Base-by-base conservation (phyloP, 53 echinoderm and acorn worm genomes). In the Actinopyga echinites region DNA sequence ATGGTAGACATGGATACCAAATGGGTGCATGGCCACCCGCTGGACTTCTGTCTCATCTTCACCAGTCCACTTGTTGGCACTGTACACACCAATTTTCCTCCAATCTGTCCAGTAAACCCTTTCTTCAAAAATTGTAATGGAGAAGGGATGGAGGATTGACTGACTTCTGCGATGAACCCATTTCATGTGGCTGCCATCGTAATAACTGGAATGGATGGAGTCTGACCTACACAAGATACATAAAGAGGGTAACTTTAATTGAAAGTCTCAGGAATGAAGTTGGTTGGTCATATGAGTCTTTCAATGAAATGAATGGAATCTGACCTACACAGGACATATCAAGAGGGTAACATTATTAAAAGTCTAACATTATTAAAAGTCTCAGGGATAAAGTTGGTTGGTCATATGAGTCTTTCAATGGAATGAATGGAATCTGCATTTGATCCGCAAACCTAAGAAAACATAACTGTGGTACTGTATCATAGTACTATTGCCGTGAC, bases 91-190 rank as follows among this genome's bases (percentile, higher is more conserved):
- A 54, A 94, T 93, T 28, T 87, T 96, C 3, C 97, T 55, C 97
- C 97, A 96, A 85, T 96, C 97, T 0, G 97, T 93, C 97, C 97
- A 96, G 85, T 94, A 96, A 17, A 96, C 90, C 2, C 84, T 65
- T 36, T 83, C 90, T 59, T 96, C 97, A 86, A 96, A 96, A 24
- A 96, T 80, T 21, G 97, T 90, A 82, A 96, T 88, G 75, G 97
- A 93, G 69, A 96, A 96, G 10, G 97, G 97, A 62, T 96, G 97
- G 60, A 83, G 85, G 56, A 96, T 81, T 29, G 75, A 84, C 65
- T 84, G 80, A 32, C 94, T 93, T 6, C 93, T 92, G 65, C 90
- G 88, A 19, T 92, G 84, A 25, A 96, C 90, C 22, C 87, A 88
- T 74, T 86, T 85, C 59, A 86, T 81, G 40, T 73, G 69, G 5